Evolutionary conservation across 2,113 vertebrate genomes (phyloP).

Genomic region (Uria aalge): DNA sequence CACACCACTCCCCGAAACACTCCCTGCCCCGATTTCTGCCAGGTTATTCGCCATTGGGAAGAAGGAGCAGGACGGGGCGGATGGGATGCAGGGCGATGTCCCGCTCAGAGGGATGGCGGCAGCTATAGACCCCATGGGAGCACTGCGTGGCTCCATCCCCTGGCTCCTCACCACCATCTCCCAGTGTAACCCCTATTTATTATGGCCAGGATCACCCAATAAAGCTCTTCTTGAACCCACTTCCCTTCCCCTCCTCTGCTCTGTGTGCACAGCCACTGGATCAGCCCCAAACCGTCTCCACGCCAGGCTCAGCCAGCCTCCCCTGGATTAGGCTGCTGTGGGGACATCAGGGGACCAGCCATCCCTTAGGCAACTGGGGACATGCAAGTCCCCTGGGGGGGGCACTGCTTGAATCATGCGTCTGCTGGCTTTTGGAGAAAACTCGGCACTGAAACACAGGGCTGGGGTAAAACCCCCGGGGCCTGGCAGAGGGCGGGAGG

Average conservation of each 20-base stretch:
- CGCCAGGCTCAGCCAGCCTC: rapidly evolving
- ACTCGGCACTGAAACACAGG: rapidly evolving
- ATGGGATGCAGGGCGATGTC: background rate
- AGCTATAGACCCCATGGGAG: rapidly evolving
- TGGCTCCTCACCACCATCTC: background rate
- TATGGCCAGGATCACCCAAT: constrained; percentile 9
- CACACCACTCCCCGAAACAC: rapidly evolving
- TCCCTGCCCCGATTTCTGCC: background rate
- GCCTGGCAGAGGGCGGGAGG: rapidly evolving
- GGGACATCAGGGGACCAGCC: background rate
- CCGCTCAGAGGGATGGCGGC: rapidly evolving
- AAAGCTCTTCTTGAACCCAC: background rate
- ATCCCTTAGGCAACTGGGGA: background rate
- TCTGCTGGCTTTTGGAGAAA: background rate
- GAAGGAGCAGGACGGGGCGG: background rate
- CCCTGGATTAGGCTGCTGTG: background rate
- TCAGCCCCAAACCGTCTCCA: background rate
- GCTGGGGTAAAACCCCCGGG: rapidly evolving
- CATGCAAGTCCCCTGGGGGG: rapidly evolving
- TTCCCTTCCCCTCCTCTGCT: background rate
- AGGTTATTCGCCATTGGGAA: background rate
- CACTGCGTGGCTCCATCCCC: background rate
- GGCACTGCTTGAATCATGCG: background rate
- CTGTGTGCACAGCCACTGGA: background rate
- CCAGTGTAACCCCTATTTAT: constrained; percentile 40